Percentiles rank a stretch among this genome's conserved stretches.
Evolutionary conservation across 2,888 invertebrate species (phyloP).

Genomic region (Clivina fossor): DNA sequence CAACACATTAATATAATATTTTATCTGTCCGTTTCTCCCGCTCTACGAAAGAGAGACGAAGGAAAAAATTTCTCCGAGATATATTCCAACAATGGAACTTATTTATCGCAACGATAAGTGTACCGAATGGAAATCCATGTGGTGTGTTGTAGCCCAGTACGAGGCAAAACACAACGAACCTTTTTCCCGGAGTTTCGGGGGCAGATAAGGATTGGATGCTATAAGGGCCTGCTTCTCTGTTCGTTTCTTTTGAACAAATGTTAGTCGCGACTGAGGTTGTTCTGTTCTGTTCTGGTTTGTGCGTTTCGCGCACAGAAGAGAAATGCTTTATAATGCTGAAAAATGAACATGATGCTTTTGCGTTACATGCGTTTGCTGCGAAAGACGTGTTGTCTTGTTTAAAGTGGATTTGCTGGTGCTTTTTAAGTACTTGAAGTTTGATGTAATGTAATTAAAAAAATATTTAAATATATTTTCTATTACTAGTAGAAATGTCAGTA

Average conservation of each 20-base stretch:
- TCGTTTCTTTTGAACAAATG: no score
- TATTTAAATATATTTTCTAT: no score
- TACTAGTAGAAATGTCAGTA: slow-evolving; percentile 14
- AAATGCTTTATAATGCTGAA: slow-evolving; percentile 16
- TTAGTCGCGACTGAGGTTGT: no score
- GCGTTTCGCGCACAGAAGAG: slow-evolving; percentile 12
- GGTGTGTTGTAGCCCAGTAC: slow-evolving; percentile 17
- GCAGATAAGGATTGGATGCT: no score
- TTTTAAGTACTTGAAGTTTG: no score
- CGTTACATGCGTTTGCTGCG: no score
- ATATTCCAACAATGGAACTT: slow-evolving; percentile 31
- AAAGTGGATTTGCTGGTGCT: no score
- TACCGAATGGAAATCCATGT: slow-evolving; percentile 26
- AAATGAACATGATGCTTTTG: slow-evolving; percentile 26
- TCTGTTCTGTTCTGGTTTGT: no score
- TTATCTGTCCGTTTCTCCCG: slow-evolving; percentile 12
- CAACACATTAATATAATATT: slow-evolving; percentile 32
- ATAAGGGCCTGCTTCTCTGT: no score
- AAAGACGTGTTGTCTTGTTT: no score
- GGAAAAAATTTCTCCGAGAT: slow-evolving; percentile 16
- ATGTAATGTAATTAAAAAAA: no score
- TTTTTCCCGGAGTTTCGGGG: no score
- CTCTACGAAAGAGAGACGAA: background rate
- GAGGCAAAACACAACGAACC: slow-evolving; percentile 20
- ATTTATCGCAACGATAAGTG: slow-evolving; percentile 29